Base-by-base conservation (phyloP, 2,888 invertebrate genomes). In the Encarsia formosa region DNA sequence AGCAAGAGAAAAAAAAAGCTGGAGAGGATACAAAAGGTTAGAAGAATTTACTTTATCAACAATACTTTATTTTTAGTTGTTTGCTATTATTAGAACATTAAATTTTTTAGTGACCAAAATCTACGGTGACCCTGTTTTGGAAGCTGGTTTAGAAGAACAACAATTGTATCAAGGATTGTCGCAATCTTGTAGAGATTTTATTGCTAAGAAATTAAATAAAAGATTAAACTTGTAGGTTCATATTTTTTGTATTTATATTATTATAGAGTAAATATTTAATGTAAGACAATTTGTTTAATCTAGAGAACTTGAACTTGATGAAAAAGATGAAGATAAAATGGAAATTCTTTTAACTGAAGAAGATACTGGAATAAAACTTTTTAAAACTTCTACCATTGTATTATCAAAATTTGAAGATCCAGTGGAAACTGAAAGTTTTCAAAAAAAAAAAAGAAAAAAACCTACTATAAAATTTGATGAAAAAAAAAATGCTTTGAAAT, bases 141-240 rank as follows among this genome's bases (percentile, higher is more conserved):
- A n/a, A n/a, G n/a, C n/a, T 3, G 32, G 41, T 15, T 51, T 62
- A n/a, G 38, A 57, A 19, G 19, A 50, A 13, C 54, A 67, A 24
- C 40, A 60, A 23, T 66, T 61, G 45, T 52, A 61, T 15, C 66
- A 66, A 56, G 64, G 65, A 24, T 62, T 70, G 4, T 62, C 65
- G 1, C 54, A 63, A 34, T 48, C 57, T 8, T 69, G 64, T 41
- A 64, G 65, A 42, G 56, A 61, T 48, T 65, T 59, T 53, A 62
- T 71, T 9, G 67, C 67, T 1, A 67, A 63, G 52, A 68, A 69
- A 44, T 52, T 71, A 15, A 58, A 61, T 8, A 62, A 61, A 49
- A 49, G 61, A 29, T 54, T 70, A 34, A 66, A 70, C 11, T 63
- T 54, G 71, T 70, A 59, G 32, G 57, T 59, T 22, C n/a, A 29